These are phyloP conservation scores for Acropternis orthonyx DNA, from an alignment of 2,797 vertebrate genomes.

Conservation along the genomic window DNA sequence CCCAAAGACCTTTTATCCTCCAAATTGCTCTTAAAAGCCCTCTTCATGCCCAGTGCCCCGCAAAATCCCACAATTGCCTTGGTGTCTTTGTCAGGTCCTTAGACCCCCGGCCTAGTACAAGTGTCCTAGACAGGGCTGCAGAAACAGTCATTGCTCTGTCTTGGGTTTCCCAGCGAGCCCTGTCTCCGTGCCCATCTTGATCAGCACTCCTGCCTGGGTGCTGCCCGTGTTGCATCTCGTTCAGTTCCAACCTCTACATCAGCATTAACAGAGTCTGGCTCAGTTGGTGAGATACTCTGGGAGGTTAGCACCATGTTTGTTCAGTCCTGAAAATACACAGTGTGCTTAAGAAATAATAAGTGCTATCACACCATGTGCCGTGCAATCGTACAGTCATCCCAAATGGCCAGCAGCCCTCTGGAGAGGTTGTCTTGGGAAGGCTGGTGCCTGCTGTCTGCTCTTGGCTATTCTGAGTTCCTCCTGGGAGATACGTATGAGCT, in stretches of 20 bases:
- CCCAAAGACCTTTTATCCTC: background rate
- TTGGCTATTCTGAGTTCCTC: background rate
- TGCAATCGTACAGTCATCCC: background rate
- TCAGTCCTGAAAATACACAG: background rate
- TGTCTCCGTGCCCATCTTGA: conserved; percentile 44
- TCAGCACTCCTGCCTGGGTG: background rate
- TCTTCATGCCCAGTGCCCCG: background rate
- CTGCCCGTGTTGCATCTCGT: background rate
- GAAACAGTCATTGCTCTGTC: background rate
- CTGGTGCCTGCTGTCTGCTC: background rate
- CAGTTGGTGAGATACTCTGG: background rate
- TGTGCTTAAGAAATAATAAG: background rate
- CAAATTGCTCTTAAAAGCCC: background rate
- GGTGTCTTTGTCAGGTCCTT: background rate
- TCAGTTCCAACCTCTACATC: background rate
- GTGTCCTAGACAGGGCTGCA: background rate
- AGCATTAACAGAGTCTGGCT: conserved; percentile 6
- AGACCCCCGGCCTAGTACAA: background rate
- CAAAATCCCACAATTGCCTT: background rate
- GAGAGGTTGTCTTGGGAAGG: background rate
- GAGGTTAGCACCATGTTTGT: background rate
- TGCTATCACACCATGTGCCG: background rate
- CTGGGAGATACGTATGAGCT: background rate
- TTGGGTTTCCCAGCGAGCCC: background rate
- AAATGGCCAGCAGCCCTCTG: background rate